A percentile compares a stretch with the other conserved stretches of the same genome.
Conservation (phyloP, 2,797 vertebrate species). For the Sparus aurata region DNA sequence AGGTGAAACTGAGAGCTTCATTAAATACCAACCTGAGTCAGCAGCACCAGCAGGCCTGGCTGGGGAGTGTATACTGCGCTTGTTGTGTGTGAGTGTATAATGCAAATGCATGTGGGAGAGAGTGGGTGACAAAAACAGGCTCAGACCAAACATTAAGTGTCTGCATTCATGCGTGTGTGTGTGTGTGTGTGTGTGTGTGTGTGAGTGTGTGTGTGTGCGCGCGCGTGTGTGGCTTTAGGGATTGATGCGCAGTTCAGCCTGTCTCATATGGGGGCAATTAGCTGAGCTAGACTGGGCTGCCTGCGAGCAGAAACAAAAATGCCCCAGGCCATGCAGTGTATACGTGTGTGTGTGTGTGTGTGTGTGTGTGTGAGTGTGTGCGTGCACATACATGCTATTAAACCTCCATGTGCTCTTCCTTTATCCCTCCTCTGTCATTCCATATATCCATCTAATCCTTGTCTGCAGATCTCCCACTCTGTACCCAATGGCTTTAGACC, state of each 20-base stretch:
- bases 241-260: conserved; percentile 60
- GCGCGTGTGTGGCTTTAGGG: conserved; percentile 49
- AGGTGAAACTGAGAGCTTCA: conserved; percentile 83
- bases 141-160: conserved; percentile 58
- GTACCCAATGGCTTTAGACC: conserved; percentile 99
- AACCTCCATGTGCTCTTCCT: conserved; percentile 40
- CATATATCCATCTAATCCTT: conserved; percentile 57
- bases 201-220: too few relatives aligned
- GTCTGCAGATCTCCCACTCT: conserved; percentile 89
- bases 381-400: conserved; percentile 37
- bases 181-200: too few relatives aligned
- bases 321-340: conserved; percentile 65
- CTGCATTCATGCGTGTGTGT: conserved; percentile 20
- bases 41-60: conserved; percentile 76
- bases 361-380: conserved; percentile 41
- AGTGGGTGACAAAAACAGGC: conserved; percentile 64
- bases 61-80: conserved; percentile 51
- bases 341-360: conserved; percentile 4
- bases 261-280: conserved; percentile 80
- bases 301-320: conserved; percentile 70
- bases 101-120: conserved; percentile 43
- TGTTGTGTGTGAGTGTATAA: conserved; percentile 46
- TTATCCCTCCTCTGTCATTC: conserved; percentile 50
- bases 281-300: conserved; percentile 70
- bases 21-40: conserved; percentile 87